Conservation (phyloP, 2,888 invertebrate genomes). For the Meganola albula region DNA sequence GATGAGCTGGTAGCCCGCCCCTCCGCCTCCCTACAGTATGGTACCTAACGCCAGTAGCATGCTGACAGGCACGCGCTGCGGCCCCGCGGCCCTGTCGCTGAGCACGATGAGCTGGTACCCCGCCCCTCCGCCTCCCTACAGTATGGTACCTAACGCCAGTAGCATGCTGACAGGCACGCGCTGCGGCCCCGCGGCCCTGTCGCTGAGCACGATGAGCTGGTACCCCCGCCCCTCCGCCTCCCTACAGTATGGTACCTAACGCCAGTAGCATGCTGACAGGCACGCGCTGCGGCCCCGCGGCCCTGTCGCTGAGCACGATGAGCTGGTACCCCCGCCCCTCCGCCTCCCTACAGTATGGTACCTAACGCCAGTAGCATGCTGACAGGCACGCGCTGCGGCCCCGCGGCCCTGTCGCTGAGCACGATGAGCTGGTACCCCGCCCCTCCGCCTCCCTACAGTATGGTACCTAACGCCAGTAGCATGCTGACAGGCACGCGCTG, state of each 20-base stretch:
- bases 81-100: neutral
- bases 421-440: neutral
- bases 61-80: neutral
- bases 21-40: neutral
- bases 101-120: neutral
- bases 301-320: neutral
- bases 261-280: neutral
- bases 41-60: neutral
- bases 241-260: neutral
- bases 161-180: neutral
- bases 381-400: neutral
- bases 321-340: neutral
- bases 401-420: neutral
- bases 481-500: neutral
- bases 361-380: neutral
- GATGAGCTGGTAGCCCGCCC: neutral
- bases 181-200: neutral
- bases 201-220: neutral
- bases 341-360: neutral
- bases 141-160: neutral
- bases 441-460: neutral
- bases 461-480: neutral
- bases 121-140: neutral
- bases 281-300: neutral
- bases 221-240: neutral